A percentile compares a stretch with the other conserved stretches of the same genome.
phyloP scores from a whole-genome alignment of 2,113 vertebrate species.

The Penelope pileata region DNA sequence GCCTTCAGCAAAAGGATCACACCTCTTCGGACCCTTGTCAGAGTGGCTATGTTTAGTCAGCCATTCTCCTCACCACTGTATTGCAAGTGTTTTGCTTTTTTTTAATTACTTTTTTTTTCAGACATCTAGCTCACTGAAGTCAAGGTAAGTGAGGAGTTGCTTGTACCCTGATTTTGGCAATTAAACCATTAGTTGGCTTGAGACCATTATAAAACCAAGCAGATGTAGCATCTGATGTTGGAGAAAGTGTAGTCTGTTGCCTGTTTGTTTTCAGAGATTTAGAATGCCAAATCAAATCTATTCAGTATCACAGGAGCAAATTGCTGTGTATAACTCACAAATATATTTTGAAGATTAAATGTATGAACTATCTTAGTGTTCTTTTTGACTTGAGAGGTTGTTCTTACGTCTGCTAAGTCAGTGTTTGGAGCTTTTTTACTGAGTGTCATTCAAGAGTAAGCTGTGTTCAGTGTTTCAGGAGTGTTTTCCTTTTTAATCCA shows the following conservation, averaged over 20 bases:
- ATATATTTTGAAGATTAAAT: not conserved
- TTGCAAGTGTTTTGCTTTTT: not conserved
- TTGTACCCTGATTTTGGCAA: not conserved
- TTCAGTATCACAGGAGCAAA: not conserved
- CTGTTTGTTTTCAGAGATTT: not conserved
- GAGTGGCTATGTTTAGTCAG: not conserved
- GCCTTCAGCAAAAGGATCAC: conserved; percentile 34
- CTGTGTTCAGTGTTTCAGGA: not conserved
- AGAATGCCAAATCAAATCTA: not conserved
- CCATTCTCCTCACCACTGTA: not conserved
- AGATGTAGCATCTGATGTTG: not conserved
- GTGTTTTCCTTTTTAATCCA: conserved; percentile 40
- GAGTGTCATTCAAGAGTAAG: not conserved
- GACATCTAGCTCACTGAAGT: not conserved
- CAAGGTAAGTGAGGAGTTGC: not conserved
- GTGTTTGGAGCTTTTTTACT: not conserved
- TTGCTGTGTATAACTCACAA: not conserved
- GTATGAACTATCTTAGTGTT: not conserved
- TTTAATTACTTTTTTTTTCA: not conserved
- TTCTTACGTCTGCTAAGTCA: not conserved
- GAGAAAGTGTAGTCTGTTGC: not conserved
- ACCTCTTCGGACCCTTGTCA: not conserved
- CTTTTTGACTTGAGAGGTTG: not conserved
- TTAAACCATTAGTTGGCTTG: not conserved
- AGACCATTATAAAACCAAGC: not conserved